Base-by-base conservation (phyloP, 2,113 vertebrate species). In the Corythornis madagascariensis region DNA sequence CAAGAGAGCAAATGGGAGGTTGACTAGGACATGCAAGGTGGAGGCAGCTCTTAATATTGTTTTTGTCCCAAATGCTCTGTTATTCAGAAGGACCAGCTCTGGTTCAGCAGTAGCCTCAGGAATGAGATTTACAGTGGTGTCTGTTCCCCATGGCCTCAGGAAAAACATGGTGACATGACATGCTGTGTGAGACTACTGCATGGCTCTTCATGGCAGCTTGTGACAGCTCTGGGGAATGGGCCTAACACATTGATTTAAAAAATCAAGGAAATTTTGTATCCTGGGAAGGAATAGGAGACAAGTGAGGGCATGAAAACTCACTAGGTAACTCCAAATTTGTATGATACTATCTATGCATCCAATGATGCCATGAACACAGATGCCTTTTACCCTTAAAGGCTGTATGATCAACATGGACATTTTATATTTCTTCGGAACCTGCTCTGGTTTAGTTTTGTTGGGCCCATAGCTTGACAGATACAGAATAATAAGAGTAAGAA, bases 161-260 rank as follows among this genome's bases (percentile, higher is more conserved):
- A 66, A 31, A 38, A 26, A 16, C 0, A 0, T 13, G 10, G 20
- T 45, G 26, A 21, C 11, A 12, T 0, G 0, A 29, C 22, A 24
- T 13, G 13, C 6, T 19, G 35, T 52, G 61, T 19, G 18, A 6
- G 28, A 29, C 19, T 19, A 11, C 16, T 1, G 2, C 43, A 40
- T 2, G 2, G 63, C 31, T 70, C 38, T 33, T 40, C 25, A 15
- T 42, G 69, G 69, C n/a, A 63, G 7, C 10, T 25, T 56, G 42
- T 52, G 48, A 16, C 20, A 45, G 20, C 26, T 48, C 24, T 1
- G 6, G 3, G 52, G 13, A 88, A 88, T 9, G 10, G 33, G 31
- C 13, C 21, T 45, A 42, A 14, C 10, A 26, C 13, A 35, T 0
- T 13, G 17, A 1, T 61, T 42, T 42, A n/a, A 69, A 87, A 83